Conservation (phyloP, 2,797 vertebrate species). For the Hydrophis major region DNA sequence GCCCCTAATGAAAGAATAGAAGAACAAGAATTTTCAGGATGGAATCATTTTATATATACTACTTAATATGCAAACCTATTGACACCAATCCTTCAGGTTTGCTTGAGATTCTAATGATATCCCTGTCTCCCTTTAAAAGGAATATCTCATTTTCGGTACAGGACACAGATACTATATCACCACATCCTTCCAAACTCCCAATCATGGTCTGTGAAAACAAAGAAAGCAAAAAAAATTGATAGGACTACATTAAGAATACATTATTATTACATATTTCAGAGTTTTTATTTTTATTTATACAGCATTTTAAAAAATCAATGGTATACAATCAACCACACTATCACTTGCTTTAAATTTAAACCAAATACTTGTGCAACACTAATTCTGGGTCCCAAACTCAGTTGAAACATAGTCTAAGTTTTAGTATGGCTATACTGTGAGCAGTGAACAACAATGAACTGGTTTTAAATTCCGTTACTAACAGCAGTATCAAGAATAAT, state of each 20-base stretch:
- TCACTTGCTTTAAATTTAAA: not conserved
- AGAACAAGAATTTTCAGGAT: not conserved
- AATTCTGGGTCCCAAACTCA: not conserved
- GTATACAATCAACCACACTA: not conserved
- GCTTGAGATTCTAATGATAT: constrained; percentile 90
- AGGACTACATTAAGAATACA: not conserved
- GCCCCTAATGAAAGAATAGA: not conserved
- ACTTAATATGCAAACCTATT: constrained; percentile 71
- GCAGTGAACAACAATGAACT: not conserved
- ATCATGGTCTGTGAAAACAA: constrained; percentile 78
- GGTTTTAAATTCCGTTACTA: not conserved
- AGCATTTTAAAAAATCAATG: constrained; percentile 29
- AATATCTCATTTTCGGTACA: constrained; percentile 95
- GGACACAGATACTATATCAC: constrained; percentile 94
- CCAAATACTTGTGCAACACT: not conserved
- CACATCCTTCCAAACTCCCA: constrained; percentile 88
- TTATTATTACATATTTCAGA: not conserved
- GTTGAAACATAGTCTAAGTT: not conserved
- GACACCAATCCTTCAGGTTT: constrained; percentile 84
- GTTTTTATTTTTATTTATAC: not conserved
- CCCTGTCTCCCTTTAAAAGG: constrained; percentile 91
- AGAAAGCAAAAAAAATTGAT: not conserved
- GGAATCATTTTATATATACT: not conserved
- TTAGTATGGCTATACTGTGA: not conserved
- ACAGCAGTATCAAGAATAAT: not conserved